These are phyloP conservation scores for Platyscapa corneri DNA, from an alignment of 1,140 invertebrate genomes.

Conservation along the genomic window DNA sequence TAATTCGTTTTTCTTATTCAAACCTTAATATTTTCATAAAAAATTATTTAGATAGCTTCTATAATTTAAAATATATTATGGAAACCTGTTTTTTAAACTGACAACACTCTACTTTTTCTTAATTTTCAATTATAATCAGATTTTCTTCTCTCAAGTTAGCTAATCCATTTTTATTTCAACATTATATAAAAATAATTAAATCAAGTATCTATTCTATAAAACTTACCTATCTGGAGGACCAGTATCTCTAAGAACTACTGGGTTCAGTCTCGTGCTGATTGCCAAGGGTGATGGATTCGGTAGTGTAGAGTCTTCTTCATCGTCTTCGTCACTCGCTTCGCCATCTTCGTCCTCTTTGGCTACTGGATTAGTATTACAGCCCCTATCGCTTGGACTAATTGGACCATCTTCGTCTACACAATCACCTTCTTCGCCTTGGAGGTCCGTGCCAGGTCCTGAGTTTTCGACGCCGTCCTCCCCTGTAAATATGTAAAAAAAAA, in stretches of 20 bases:
- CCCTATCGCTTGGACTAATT: constrained; percentile 74
- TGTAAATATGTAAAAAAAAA: constrained; percentile 68
- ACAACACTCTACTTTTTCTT: not conserved
- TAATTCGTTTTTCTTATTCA: too few species aligned
- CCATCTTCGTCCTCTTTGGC: constrained; percentile 71
- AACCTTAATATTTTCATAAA: too few species aligned
- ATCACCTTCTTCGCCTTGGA: constrained; percentile 75
- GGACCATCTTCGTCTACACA: constrained; percentile 75
- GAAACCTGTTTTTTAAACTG: not conserved
- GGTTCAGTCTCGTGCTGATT: constrained; percentile 64
- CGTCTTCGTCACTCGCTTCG: constrained; percentile 72
- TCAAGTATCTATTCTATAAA: not conserved
- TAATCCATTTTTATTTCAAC: not conserved
- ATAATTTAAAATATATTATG: too few species aligned
- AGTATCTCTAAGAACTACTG: constrained; percentile 68
- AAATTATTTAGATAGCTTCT: too few species aligned
- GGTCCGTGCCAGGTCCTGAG: constrained; percentile 73
- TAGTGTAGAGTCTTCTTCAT: constrained; percentile 67
- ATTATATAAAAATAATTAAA: not conserved
- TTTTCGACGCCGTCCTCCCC: constrained; percentile 77
- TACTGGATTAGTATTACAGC: constrained; percentile 56
- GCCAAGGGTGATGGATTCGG: constrained; percentile 65
- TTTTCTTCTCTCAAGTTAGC: not conserved
- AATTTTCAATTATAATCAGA: not conserved
- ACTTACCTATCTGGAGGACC: constrained; percentile 71